Base-by-base conservation (phyloP, 2,113 vertebrate species). In the Prietella phreatophila region DNA sequence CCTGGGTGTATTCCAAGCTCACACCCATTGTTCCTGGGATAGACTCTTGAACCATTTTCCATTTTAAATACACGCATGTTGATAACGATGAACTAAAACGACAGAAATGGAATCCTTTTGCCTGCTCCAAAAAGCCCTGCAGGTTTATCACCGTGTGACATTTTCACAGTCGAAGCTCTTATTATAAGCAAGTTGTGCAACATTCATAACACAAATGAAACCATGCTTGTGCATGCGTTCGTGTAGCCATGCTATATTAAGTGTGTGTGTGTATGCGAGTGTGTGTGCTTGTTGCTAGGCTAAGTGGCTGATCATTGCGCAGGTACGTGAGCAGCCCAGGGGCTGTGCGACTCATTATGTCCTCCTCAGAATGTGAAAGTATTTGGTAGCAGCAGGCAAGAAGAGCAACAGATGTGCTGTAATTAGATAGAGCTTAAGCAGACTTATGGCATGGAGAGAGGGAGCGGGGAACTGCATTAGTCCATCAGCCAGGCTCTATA, bases 401-500 rank as follows among this genome's bases (percentile, higher is more conserved):
- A 94, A 95, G 93, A 94, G 93, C 93, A 95, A 95, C 95, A 96
- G 94, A 96, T 96, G 95, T 96, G 95, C 93, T 87, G 93, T 96
- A 96, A 96, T 96, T 95, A 96, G 93, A 95, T 93, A 88, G 92
- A 94, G 93, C 94, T 95, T 95, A 95, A 95, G 93, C 94, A 95
- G 94, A 95, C 93, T 95, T 96, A 95, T 93, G 93, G 93, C 92
- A 87, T 93, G 92, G 93, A 93, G 92, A 93, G 95, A 95, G 94
- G 93, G 94, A 93, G 94, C 6, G 55, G 36, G 30, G 75, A 71
- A 81, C 33, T 65, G 61, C 76, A 88, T 33, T 69, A 63, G n/a
- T 39, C 53, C 65, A 73, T 55, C 67, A 85, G 83, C 67, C 50
- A 17, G 42, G 15, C 80, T 73, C 79, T 87, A 88, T 61, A 88